Conservation (phyloP, 2,888 invertebrate species). For the Drosophila emarginata region DNA sequence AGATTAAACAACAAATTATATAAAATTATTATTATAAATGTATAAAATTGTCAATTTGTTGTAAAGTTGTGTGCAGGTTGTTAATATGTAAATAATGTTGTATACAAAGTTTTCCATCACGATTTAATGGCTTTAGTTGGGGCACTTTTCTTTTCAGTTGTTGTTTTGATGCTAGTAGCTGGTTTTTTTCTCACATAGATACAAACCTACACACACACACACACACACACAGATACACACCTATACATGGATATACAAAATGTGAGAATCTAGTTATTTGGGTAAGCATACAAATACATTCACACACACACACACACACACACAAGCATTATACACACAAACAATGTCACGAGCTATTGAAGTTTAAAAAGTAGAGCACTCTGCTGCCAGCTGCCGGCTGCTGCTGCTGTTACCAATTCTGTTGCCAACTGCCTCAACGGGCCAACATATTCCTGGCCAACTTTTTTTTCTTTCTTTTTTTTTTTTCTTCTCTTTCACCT, state of each 20-base stretch:
- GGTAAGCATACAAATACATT: conserved; percentile 23
- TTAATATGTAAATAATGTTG: neutral
- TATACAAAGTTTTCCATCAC: neutral
- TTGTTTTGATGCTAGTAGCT: conserved; percentile 17
- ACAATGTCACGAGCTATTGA: conserved; percentile 79
- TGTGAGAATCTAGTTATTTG: conserved; percentile 30
- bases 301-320: conserved; percentile 9
- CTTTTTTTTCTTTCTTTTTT: conserved; percentile 43
- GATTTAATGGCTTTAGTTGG: conserved; percentile 12
- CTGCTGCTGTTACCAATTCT: conserved; percentile 61
- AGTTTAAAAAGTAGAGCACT: conserved; percentile 72
- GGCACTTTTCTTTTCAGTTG: conserved; percentile 59
- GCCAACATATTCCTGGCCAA: conserved; percentile 71
- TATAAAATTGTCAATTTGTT: neutral
- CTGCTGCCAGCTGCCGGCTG: conserved; percentile 26
- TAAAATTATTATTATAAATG: too few relatives aligned
- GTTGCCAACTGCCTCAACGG: conserved; percentile 32
- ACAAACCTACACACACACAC: neutral
- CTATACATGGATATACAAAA: neutral
- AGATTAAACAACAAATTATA: too few relatives aligned
- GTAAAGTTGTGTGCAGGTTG: neutral
- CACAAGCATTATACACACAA: conserved; percentile 44
- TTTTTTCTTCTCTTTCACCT: conserved; percentile 2
- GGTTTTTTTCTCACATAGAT: conserved; percentile 3
- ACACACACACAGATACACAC: too few relatives aligned